Conservation (phyloP, 2,113 vertebrate genomes). For the Dasyornis broadbenti region DNA sequence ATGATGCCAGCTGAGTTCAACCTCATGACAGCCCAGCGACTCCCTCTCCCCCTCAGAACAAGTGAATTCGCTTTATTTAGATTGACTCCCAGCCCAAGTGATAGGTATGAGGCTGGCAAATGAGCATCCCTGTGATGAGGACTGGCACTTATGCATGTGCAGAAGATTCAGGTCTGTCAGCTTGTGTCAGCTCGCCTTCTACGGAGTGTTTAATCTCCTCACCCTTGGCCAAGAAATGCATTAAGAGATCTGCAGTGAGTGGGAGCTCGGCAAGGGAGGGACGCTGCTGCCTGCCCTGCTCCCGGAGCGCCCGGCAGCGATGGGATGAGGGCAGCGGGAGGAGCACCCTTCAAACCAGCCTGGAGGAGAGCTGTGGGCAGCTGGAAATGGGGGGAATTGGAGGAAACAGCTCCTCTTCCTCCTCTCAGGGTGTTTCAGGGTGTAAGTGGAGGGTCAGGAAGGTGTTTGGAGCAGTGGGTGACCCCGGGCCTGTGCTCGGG, state of each 20-base stretch:
- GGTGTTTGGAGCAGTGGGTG: rapidly evolving
- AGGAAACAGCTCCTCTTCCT: neutral
- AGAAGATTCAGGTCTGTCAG: slow-evolving; percentile 51
- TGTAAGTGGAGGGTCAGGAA: rapidly evolving
- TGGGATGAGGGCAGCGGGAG: neutral
- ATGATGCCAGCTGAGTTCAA: slow-evolving; percentile 12
- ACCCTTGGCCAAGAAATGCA: slow-evolving; percentile 55
- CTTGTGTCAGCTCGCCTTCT: slow-evolving; percentile 40
- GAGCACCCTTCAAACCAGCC: rapidly evolving
- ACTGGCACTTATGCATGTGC: slow-evolving; percentile 49
- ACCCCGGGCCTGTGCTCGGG: rapidly evolving
- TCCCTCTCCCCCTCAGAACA: slow-evolving; percentile 19
- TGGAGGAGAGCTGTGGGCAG: neutral
- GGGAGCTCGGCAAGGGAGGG: neutral
- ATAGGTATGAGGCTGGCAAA: slow-evolving; percentile 59
- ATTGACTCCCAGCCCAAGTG: slow-evolving; percentile 51
- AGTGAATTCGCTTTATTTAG: slow-evolving; percentile 48
- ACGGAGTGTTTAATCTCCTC: slow-evolving; percentile 29
- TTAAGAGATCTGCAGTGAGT: slow-evolving; percentile 1
- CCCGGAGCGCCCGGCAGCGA: rapidly evolving
- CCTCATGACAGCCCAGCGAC: slow-evolving; percentile 35
- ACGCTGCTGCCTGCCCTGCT: neutral
- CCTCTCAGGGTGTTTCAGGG: rapidly evolving
- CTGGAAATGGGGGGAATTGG: rapidly evolving
- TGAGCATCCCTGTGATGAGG: slow-evolving; percentile 52